phyloP scores from a whole-genome alignment of 2,888 invertebrate genomes.

The Stratiomys singularior region DNA sequence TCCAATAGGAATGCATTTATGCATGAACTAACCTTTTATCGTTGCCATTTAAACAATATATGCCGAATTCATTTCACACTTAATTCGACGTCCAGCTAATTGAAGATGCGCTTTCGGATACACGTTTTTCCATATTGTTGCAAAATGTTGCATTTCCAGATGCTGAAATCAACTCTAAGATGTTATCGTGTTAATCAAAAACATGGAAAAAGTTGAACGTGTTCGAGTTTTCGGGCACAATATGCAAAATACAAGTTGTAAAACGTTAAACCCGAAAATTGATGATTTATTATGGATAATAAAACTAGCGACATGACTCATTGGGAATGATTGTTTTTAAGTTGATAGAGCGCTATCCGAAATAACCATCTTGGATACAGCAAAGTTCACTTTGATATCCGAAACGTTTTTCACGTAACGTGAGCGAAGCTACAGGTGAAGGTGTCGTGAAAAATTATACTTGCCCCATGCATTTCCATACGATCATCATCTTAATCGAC shows the following conservation, averaged over 20 bases:
- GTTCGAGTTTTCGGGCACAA: too few species aligned
- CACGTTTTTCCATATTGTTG: too few species aligned
- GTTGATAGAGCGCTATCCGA: not conserved
- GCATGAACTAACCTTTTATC: too few species aligned
- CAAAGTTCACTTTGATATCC: not conserved
- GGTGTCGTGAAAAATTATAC: conserved; percentile 47
- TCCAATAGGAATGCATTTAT: too few species aligned
- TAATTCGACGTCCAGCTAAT: too few species aligned
- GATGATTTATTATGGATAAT: not conserved
- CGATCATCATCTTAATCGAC: conserved; percentile 49
- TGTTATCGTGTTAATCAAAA: not conserved
- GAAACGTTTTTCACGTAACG: not conserved
- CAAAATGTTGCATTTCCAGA: too few species aligned
- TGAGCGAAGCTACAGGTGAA: not conserved
- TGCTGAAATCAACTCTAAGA: too few species aligned
- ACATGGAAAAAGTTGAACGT: not conserved
- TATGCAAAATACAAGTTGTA: not conserved
- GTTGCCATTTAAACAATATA: too few species aligned
- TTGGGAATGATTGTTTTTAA: not conserved
- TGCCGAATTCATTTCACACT: too few species aligned
- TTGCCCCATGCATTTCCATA: conserved; percentile 42
- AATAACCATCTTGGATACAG: not conserved
- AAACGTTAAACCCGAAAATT: not conserved
- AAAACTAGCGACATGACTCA: not conserved
- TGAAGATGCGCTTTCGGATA: too few species aligned